Conservation (phyloP, 2,797 vertebrate species). For the Psittacula echo region DNA sequence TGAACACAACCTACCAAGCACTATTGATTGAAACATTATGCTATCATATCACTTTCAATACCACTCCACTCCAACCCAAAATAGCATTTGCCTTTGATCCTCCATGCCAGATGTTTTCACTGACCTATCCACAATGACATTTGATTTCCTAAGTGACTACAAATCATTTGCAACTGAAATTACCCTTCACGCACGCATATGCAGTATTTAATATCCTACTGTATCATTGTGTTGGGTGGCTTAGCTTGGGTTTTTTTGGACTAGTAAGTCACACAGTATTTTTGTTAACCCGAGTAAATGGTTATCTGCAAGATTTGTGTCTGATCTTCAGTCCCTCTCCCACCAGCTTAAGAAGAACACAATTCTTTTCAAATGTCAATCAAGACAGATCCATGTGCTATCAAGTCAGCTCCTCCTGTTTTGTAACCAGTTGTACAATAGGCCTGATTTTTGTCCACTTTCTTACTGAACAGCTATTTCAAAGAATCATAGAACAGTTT, state of each 20-base stretch:
- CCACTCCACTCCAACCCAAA: background rate
- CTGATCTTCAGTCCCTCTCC: background rate
- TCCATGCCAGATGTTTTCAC: slow-evolving; percentile 40
- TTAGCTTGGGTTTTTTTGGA: background rate
- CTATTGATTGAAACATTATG: slow-evolving; percentile 48
- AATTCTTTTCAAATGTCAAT: background rate
- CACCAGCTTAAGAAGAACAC: background rate
- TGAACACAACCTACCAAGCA: background rate
- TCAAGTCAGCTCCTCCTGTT: background rate
- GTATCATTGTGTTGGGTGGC: background rate
- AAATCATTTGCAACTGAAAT: slow-evolving; percentile 29
- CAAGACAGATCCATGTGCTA: background rate
- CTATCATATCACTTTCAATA: slow-evolving; percentile 29
- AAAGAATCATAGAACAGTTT: background rate
- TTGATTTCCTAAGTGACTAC: slow-evolving; percentile 35
- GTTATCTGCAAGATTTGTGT: background rate
- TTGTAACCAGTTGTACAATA: background rate
- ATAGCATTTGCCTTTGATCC: slow-evolving; percentile 43
- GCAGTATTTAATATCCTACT: background rate
- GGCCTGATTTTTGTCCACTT: background rate
- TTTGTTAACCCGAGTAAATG: background rate
- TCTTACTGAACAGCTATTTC: background rate
- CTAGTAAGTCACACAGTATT: background rate
- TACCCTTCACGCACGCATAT: background rate
- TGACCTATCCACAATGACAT: slow-evolving; percentile 18